phyloP scores from a whole-genome alignment of 1,140 invertebrate genomes.

The Idris sp. region DNA sequence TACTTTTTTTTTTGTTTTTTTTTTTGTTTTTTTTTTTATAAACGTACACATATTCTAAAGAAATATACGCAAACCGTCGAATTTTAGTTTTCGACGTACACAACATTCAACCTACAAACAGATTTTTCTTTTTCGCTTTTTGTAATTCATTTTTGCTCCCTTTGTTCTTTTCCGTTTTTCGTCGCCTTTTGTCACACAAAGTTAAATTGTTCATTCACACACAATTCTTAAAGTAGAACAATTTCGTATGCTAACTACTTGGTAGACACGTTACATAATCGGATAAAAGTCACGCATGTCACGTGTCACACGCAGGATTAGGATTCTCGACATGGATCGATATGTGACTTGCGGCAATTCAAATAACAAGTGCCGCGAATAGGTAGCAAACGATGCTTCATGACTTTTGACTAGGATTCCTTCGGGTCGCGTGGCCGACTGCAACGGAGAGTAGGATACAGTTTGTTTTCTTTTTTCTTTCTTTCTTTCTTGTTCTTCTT shows the following conservation, averaged over 20 bases:
- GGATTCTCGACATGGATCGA: slow-evolving; percentile 59
- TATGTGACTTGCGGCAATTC: slow-evolving; percentile 57
- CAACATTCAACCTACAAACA: slow-evolving; percentile 30
- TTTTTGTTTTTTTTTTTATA: no score
- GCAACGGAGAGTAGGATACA: no score
- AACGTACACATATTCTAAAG: slow-evolving; percentile 55
- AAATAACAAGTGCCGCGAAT: slow-evolving; percentile 50
- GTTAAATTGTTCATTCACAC: slow-evolving; percentile 47
- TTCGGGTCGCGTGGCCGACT: slow-evolving; percentile 46
- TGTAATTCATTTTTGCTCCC: slow-evolving; percentile 4
- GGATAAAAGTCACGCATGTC: slow-evolving; percentile 52
- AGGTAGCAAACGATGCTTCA: slow-evolving; percentile 55
- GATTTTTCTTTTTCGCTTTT: background rate
- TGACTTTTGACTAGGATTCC: slow-evolving; percentile 63
- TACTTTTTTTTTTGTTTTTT: no score
- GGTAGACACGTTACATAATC: slow-evolving; percentile 57
- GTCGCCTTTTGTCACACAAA: slow-evolving; percentile 26
- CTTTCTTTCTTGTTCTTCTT: no score
- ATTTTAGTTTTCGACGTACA: slow-evolving; percentile 27
- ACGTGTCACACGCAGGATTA: slow-evolving; percentile 58
- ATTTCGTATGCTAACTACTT: slow-evolving; percentile 58
- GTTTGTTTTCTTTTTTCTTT: no score
- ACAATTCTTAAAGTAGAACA: slow-evolving; percentile 58
- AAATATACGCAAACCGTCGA: slow-evolving; percentile 48
- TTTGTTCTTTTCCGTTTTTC: slow-evolving; percentile 15